Evolutionary conservation across 2,113 vertebrate species (phyloP).

Genomic region (Romanogobio albipinnatus): DNA sequence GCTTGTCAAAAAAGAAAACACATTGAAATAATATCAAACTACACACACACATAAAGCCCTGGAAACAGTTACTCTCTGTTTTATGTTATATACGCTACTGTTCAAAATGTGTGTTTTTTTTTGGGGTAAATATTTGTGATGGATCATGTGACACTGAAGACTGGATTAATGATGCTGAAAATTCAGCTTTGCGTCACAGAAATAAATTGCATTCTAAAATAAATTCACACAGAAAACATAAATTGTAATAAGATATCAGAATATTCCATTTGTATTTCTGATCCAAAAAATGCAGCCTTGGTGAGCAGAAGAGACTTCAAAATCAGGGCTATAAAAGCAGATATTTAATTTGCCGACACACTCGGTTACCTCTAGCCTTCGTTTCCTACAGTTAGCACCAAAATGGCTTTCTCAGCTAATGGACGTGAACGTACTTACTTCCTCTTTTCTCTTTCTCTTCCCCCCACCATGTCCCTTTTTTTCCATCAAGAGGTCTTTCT

Average conservation of each 20-base stretch:
- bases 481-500: constrained; percentile 94
- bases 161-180: no score
- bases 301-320: not conserved
- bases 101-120: no score
- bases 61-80: not conserved
- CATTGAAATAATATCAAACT: not conserved
- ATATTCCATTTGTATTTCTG: not conserved
- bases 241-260: not conserved
- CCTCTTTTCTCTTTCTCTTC: constrained; percentile 56
- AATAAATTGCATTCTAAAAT: not conserved
- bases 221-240: not conserved
- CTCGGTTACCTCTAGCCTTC: not conserved
- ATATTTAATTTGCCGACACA: not conserved
- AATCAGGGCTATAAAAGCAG: not conserved
- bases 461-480: constrained; percentile 69
- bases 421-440: constrained; percentile 76
- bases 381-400: not conserved
- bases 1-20: not conserved
- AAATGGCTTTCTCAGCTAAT: constrained; percentile 64
- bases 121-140: not conserved
- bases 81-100: not conserved
- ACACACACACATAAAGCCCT: no score
- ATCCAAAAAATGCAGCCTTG: not conserved
- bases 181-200: not conserved
- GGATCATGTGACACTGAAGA: not conserved